These are phyloP conservation scores for Dendrolimus pini DNA, from an alignment of 2,888 invertebrate species.

Conservation along the genomic window DNA sequence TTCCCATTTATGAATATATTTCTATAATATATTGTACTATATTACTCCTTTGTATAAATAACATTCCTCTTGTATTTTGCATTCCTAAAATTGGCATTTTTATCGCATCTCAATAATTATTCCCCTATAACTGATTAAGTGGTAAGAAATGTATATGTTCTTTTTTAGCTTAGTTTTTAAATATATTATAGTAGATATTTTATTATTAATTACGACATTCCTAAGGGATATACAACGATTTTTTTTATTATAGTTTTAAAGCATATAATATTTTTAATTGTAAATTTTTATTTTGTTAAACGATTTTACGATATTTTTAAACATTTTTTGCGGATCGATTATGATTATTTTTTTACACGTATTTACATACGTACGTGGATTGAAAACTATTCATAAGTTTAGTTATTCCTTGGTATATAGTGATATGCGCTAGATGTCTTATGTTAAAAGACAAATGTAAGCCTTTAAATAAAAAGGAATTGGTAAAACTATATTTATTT, in stretches of 20 bases:
- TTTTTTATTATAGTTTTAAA: slow-evolving; percentile 36
- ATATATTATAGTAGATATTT: slow-evolving; percentile 55
- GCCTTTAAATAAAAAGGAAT: slow-evolving; percentile 65
- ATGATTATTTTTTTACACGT: slow-evolving; percentile 7
- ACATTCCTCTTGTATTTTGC: slow-evolving; percentile 35
- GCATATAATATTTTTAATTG: slow-evolving; percentile 50
- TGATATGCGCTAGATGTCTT: slow-evolving; percentile 46
- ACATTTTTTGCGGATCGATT: slow-evolving; percentile 14
- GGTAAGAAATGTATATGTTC: slow-evolving; percentile 44
- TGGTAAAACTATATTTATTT: slow-evolving; percentile 43
- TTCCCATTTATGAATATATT: neutral
- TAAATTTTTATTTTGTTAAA: slow-evolving; percentile 67
- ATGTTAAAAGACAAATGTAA: slow-evolving; percentile 54
- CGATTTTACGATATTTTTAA: slow-evolving; percentile 40
- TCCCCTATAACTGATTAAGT: slow-evolving; percentile 13
- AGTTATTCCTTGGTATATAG: slow-evolving; percentile 31
- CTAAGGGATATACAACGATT: slow-evolving; percentile 62
- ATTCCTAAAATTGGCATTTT: slow-evolving; percentile 50
- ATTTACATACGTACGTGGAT: slow-evolving; percentile 3
- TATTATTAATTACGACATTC: slow-evolving; percentile 46
- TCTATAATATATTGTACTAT: neutral
- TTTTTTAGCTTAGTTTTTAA: slow-evolving; percentile 44
- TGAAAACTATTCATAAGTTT: neutral
- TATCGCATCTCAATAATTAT: slow-evolving; percentile 18
- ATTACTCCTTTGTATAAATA: slow-evolving; percentile 13